phyloP scores from a whole-genome alignment of 2,797 vertebrate genomes.

The Hylomyscus alleni region DNA sequence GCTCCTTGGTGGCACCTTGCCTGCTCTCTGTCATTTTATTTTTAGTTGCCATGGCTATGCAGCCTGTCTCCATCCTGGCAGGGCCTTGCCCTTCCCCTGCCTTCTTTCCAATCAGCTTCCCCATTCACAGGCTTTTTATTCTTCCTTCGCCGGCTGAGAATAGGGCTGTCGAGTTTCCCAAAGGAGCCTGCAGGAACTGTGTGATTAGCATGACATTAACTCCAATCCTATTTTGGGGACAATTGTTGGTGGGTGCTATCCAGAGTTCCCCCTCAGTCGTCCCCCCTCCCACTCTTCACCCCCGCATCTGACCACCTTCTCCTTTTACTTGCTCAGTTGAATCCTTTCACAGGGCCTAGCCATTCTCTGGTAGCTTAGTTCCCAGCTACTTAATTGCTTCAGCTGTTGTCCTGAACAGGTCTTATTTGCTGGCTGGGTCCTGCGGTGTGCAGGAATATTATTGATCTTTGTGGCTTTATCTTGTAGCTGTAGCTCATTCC shows the following conservation, averaged over 20 bases:
- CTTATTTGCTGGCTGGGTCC: neutral
- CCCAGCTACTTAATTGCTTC: neutral
- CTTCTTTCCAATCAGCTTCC: fast-evolving
- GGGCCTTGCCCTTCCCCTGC: fast-evolving
- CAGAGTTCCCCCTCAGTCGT: neutral
- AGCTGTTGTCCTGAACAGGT: fast-evolving
- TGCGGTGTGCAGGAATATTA: neutral
- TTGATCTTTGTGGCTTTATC: neutral
- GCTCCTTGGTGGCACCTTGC: neutral
- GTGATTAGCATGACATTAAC: fast-evolving
- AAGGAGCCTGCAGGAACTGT: neutral
- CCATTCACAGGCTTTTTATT: neutral
- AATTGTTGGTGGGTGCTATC: fast-evolving
- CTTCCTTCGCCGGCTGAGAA: fast-evolving
- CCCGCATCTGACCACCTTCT: neutral
- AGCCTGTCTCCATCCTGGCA: fast-evolving
- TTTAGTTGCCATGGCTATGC: neutral
- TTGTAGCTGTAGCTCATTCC: fast-evolving
- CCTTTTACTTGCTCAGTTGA: neutral
- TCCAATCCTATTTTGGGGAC: neutral
- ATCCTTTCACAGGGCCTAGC: neutral
- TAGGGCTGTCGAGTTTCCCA: neutral
- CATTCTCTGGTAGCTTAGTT: fast-evolving
- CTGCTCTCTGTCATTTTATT: neutral
- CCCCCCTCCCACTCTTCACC: too few species aligned